These are phyloP conservation scores for Drosophila mimica DNA, from an alignment of 2,888 invertebrate species.

Conservation along the genomic window DNA sequence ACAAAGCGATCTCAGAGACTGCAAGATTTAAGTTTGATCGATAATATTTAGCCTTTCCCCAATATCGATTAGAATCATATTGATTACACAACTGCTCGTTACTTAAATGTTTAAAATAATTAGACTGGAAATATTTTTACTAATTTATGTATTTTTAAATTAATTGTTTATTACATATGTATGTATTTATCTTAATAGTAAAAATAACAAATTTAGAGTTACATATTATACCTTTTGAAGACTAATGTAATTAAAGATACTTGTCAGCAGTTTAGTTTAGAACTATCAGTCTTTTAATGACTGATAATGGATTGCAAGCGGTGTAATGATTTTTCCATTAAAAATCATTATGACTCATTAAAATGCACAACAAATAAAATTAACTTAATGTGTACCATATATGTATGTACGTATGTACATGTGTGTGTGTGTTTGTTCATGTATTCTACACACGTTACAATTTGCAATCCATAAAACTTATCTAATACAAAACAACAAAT, in stretches of 20 bases:
- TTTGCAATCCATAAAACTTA: conserved; percentile 26
- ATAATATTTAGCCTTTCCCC: not conserved
- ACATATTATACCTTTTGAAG: not conserved
- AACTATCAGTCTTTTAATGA: conserved; percentile 4
- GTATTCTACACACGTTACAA: conserved; percentile 1
- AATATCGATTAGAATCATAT: not conserved
- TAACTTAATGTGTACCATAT: not conserved
- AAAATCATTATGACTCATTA: conserved; percentile 35
- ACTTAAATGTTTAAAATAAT: no score
- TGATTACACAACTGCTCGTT: not conserved
- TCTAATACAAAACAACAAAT: conserved; percentile 23
- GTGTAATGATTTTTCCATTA: conserved; percentile 7
- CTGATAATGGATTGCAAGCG: conserved; percentile 14
- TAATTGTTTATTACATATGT: not conserved
- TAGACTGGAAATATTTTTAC: no score
- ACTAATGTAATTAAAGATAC: not conserved
- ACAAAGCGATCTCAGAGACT: not conserved
- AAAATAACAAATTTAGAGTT: not conserved
- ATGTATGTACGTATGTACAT: not conserved
- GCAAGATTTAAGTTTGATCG: no score
- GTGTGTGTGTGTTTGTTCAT: not conserved
- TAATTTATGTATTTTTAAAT: not conserved
- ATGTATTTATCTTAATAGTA: not conserved
- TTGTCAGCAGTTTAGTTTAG: not conserved
- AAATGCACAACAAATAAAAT: conserved; percentile 16